Base-by-base conservation (phyloP, 2,888 invertebrate genomes). In the Bugulina stolonifera region DNA sequence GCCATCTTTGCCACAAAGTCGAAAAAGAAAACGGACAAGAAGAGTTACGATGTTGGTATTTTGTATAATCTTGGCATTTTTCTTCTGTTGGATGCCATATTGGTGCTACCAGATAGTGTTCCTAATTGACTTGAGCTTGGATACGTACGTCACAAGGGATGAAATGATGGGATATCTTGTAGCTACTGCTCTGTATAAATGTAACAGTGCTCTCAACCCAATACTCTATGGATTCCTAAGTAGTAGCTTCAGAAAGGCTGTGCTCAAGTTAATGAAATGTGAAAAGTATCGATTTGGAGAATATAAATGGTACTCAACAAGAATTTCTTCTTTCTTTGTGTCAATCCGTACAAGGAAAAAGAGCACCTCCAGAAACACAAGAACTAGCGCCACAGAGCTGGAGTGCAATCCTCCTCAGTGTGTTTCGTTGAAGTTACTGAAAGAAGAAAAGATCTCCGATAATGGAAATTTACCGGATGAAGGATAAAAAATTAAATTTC, bases 71-170 rank as follows among this genome's bases (percentile, higher is more conserved):
- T 32, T 64, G 27, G 64, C 32, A 3, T 64, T 64, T 64, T 22
- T 64, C 29, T 14, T 32, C n/a, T 64, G 64, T n/a, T 64, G 64
- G 64, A 14, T 64, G 32, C 64, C 64, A 64, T 64, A 64, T 64
- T 64, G 64, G 64, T 64, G 64, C n/a, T 25, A 25, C 25, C 64
- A 64, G 34, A 64, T 64, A 32, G 34, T 64, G 32, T 14, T 64
- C 14, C 64, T 64, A 29, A 64, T 14, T 18, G n/a, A 22, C 5
- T 14, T 43, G 5, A 5, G 43, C 18, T 18, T n/a, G 5, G 14
- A 27, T 32, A 32, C 25, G 5, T 3, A 27, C 25, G 10, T 32
- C 5, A 34, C 29, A 5, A 27, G 5, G 14, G 10, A 27, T 14
- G 64, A 25, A 29, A 64, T 25, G n/a, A 64, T 29, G 32, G 18